phyloP scores from a whole-genome alignment of 2,113 vertebrate species.

The Myotis brandtii region DNA sequence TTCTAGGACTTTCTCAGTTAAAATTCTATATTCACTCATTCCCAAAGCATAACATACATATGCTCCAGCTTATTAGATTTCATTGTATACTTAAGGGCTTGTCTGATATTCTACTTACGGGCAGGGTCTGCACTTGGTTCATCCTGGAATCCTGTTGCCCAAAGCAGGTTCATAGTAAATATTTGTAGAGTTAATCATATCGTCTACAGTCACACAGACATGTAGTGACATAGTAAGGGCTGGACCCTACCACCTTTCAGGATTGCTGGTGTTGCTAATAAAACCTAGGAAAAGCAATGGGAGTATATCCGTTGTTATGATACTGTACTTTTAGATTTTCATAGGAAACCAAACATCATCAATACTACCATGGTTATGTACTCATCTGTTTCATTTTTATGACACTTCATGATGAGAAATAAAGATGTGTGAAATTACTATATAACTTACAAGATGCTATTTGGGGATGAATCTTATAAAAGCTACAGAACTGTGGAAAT shows the following conservation, averaged over 20 bases:
- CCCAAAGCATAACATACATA: not conserved
- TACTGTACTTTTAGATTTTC: not conserved
- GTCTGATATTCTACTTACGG: not conserved
- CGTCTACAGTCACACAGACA: not conserved
- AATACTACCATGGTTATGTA: not conserved
- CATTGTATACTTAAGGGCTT: not conserved
- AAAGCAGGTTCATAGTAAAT: not conserved
- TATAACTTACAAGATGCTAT: not conserved
- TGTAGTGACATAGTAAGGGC: not conserved
- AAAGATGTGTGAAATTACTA: constrained; percentile 29
- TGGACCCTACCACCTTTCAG: not conserved
- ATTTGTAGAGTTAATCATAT: not conserved
- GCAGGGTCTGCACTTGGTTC: not conserved
- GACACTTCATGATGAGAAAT: constrained; percentile 37
- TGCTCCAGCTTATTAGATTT: not conserved
- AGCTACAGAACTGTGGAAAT: not conserved
- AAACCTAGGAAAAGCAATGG: not conserved
- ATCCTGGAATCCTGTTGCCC: not conserved
- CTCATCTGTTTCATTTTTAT: not conserved
- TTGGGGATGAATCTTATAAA: constrained; percentile 4
- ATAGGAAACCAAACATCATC: not conserved
- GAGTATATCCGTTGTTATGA: not conserved
- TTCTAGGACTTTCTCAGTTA: not conserved
- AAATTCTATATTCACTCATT: not conserved
- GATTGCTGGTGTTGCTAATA: not conserved